These are phyloP conservation scores for Brachionus calyciflorus DNA, from an alignment of 1,140 invertebrate species.

Conservation along the genomic window DNA sequence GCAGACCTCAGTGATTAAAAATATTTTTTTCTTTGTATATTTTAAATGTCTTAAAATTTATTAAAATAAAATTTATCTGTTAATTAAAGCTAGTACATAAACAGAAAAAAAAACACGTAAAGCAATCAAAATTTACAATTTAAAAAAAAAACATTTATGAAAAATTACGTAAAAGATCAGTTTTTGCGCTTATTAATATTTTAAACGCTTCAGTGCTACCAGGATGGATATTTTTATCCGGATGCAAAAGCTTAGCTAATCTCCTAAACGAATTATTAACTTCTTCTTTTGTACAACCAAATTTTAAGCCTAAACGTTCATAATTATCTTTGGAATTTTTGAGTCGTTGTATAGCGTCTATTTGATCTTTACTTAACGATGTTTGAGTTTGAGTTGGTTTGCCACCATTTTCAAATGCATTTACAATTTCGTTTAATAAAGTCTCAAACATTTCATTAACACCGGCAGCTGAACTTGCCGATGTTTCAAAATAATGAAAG, in stretches of 20 bases:
- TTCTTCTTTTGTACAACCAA: slow-evolving; percentile 60
- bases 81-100: too few relatives aligned
- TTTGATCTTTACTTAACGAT: slow-evolving; percentile 60
- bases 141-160: neutral
- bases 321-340: slow-evolving; percentile 58
- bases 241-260: slow-evolving; percentile 62
- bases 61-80: too few relatives aligned
- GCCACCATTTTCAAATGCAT: slow-evolving; percentile 57
- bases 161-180: slow-evolving; percentile 53
- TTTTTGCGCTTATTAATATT: slow-evolving; percentile 58
- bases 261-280: slow-evolving; percentile 62
- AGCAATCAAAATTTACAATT: too few relatives aligned
- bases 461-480: slow-evolving; percentile 51
- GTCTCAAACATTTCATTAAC: slow-evolving; percentile 50
- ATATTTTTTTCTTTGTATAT: too few relatives aligned
- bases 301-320: slow-evolving; percentile 56
- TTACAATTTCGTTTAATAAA: slow-evolving; percentile 57
- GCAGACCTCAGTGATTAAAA: too few relatives aligned
- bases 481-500: slow-evolving; percentile 61
- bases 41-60: too few relatives aligned
- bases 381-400: slow-evolving; percentile 54
- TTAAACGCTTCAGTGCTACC: slow-evolving; percentile 64
- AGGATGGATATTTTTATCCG: slow-evolving; percentile 62
- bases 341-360: slow-evolving; percentile 59
- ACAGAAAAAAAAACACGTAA: too few relatives aligned